These are phyloP conservation scores for Archegozetes longisetosus DNA, from an alignment of 1,140 invertebrate genomes.

Conservation along the genomic window DNA sequence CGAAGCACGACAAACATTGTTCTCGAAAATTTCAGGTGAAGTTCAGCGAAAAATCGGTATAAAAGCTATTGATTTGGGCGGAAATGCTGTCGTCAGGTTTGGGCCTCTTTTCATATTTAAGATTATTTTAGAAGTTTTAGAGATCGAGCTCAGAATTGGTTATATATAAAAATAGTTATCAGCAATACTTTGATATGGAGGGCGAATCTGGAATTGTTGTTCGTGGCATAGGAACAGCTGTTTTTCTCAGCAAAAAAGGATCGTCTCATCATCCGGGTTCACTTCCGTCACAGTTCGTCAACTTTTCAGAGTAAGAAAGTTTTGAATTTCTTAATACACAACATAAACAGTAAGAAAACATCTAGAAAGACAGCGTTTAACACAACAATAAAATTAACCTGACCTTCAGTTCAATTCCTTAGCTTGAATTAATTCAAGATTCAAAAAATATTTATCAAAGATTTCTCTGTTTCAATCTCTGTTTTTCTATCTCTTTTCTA, in stretches of 20 bases:
- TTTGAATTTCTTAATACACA: too few species aligned
- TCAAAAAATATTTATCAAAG: neutral
- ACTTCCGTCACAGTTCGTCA: neutral
- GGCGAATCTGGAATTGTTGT: constrained; percentile 87
- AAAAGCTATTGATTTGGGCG: constrained; percentile 82
- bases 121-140: neutral
- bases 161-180: constrained; percentile 61
- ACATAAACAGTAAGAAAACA: too few species aligned
- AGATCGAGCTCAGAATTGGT: too few species aligned
- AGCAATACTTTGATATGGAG: constrained; percentile 88
- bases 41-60: constrained; percentile 81
- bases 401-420: too few species aligned
- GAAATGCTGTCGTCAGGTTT: constrained; percentile 80
- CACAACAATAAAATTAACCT: too few species aligned
- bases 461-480: constrained; percentile 13
- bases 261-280: neutral
- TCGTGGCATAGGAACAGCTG: constrained; percentile 79
- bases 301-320: neutral
- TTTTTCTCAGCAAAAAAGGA: constrained; percentile 38
- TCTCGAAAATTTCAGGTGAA: constrained; percentile 80
- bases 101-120: constrained; percentile 1
- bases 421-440: too few species aligned
- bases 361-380: too few species aligned
- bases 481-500: constrained; percentile 6
- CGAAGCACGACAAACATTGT: constrained; percentile 84